Evolutionary conservation across 2,797 vertebrate genomes (phyloP).

Genomic region (Myotis daubentonii): DNA sequence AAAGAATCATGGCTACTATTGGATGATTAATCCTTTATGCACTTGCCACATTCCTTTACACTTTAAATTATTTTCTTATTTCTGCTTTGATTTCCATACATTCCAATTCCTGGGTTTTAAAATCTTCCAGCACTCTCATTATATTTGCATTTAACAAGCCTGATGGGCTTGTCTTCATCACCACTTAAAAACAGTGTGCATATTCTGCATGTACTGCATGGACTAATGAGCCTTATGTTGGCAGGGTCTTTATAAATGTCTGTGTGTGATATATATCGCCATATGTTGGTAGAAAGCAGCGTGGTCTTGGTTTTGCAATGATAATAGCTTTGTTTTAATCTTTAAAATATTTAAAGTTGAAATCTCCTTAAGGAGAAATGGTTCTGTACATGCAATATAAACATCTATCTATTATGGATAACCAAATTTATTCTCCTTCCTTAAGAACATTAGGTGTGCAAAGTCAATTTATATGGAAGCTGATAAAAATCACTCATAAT

Average conservation of each 20-base stretch:
- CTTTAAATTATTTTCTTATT: not conserved
- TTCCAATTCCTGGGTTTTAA: not conserved
- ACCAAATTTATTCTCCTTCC: not conserved
- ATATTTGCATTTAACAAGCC: not conserved
- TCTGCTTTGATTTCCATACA: not conserved
- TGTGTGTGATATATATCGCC: not conserved
- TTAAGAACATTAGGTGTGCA: not conserved
- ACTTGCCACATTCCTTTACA: not conserved
- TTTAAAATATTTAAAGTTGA: constrained; percentile 21
- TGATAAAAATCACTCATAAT: constrained; percentile 22
- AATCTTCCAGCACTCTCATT: not conserved
- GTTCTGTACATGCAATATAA: not conserved
- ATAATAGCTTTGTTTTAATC: not conserved
- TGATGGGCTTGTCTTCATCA: not conserved
- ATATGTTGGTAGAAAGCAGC: constrained; percentile 7
- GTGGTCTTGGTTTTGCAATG: not conserved
- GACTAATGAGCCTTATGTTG: not conserved
- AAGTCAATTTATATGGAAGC: not conserved
- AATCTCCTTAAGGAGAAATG: not conserved
- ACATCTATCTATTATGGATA: not conserved
- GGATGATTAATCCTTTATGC: not conserved
- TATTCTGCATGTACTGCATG: not conserved
- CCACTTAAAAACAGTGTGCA: not conserved
- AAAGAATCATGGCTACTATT: not conserved
- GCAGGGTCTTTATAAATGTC: not conserved